Conservation (phyloP, 2,797 vertebrate genomes). For the Neosilurus mollespiculum region DNA sequence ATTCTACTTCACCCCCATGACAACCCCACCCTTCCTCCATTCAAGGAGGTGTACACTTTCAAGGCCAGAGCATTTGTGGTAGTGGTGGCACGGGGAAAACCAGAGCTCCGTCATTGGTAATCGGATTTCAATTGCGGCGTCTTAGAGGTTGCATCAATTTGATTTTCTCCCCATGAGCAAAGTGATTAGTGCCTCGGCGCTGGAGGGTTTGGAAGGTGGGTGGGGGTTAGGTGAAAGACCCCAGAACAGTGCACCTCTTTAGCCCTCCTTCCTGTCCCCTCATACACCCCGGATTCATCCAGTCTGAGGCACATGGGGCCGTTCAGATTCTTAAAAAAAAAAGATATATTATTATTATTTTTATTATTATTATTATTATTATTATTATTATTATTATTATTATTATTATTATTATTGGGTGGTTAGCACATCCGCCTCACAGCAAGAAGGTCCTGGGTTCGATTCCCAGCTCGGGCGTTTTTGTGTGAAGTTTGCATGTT, state of each 20-base stretch:
- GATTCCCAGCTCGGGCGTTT: too few species aligned
- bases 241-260: not conserved
- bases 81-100: constrained; percentile 67
- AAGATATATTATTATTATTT: too few species aligned
- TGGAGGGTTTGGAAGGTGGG: constrained; percentile 17
- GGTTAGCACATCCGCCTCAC: too few species aligned
- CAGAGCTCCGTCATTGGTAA: constrained; percentile 70
- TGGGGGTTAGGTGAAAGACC: not conserved
- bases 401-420: too few species aligned
- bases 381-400: not conserved
- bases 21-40: constrained; percentile 19
- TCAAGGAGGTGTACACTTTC: constrained; percentile 70
- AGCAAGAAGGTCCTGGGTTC: too few species aligned
- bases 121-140: constrained; percentile 75
- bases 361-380: too few species aligned
- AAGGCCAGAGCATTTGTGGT: constrained; percentile 72
- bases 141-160: constrained; percentile 74
- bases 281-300: not conserved
- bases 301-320: not conserved
- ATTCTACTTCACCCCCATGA: constrained; percentile 14
- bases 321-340: not conserved
- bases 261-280: not conserved
- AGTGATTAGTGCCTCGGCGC: constrained; percentile 57
- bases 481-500: too few species aligned
- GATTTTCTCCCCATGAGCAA: constrained; percentile 71